phyloP scores from a whole-genome alignment of 1,140 invertebrate species.

The Protaetia brevitarsis region DNA sequence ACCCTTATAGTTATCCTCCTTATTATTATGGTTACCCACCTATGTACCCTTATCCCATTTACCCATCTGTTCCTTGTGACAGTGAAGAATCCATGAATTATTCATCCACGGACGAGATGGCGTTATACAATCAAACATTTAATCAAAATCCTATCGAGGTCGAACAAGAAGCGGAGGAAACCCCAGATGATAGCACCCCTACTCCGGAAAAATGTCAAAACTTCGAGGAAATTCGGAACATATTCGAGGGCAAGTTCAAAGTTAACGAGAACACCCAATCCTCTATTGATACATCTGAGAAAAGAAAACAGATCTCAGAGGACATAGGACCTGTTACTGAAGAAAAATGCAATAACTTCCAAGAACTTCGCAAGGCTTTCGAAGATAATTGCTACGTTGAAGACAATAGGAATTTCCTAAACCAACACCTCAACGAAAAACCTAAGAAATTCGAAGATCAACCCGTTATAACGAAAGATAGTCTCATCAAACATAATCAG shows the following conservation, averaged over 20 bases:
- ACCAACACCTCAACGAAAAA: not conserved
- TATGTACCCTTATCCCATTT: constrained; percentile 38
- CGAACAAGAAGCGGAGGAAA: not conserved
- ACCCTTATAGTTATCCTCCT: constrained; percentile 39
- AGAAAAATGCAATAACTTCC: not conserved
- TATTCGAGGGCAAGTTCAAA: not conserved
- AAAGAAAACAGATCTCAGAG: not conserved
- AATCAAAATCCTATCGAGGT: not conserved
- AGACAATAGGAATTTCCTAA: constrained; percentile 1
- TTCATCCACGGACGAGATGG: constrained; percentile 51
- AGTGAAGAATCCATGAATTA: constrained; percentile 48
- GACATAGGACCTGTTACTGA: not conserved
- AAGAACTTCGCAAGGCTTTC: not conserved
- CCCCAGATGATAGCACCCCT: not conserved
- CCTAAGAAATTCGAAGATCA: not conserved
- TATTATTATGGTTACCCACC: constrained; percentile 44
- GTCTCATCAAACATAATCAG: constrained; percentile 6
- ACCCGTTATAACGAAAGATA: not conserved
- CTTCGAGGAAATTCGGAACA: not conserved
- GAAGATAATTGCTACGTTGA: constrained; percentile 8
- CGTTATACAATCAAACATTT: constrained; percentile 38
- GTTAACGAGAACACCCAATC: not conserved
- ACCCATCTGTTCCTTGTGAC: constrained; percentile 36
- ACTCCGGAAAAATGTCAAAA: not conserved
- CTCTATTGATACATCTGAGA: not conserved